These are phyloP conservation scores for Rhinopomastus cyanomelas DNA, from an alignment of 2,113 vertebrate species.

Conservation along the genomic window DNA sequence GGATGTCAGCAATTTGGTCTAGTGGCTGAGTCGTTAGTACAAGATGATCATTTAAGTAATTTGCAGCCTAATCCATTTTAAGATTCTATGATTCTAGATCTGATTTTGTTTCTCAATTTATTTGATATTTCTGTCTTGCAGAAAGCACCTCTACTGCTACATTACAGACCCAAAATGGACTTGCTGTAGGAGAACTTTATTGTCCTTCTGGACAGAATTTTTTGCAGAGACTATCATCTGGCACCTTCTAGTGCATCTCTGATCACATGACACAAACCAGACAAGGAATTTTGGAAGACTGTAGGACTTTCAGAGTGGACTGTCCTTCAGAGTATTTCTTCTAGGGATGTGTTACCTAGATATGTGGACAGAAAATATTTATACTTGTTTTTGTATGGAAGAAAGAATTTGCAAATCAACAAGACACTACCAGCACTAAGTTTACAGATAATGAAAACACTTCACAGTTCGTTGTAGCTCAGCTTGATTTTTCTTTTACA, in stretches of 20 bases:
- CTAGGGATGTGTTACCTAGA: constrained; percentile 57
- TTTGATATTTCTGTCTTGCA: constrained; percentile 70
- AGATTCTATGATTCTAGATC: not conserved
- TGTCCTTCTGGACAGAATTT: constrained; percentile 79
- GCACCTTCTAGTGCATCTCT: constrained; percentile 78
- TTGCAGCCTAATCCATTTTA: too few relatives aligned
- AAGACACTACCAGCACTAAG: constrained; percentile 91
- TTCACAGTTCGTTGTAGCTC: constrained; percentile 69
- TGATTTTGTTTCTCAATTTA: not conserved
- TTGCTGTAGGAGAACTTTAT: constrained; percentile 88
- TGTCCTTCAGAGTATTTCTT: constrained; percentile 43
- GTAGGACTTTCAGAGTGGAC: constrained; percentile 49
- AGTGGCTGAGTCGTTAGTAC: too few relatives aligned
- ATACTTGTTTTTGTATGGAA: constrained; percentile 91
- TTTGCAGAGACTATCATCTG: constrained; percentile 91
- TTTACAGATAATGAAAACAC: constrained; percentile 82
- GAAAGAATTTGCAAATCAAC: constrained; percentile 78
- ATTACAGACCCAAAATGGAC: constrained; percentile 99
- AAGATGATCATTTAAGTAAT: too few relatives aligned
- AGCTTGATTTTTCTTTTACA: constrained; percentile 53
- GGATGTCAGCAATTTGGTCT: too few relatives aligned
- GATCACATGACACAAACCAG: constrained; percentile 76
- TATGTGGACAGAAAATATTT: constrained; percentile 87
- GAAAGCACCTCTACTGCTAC: constrained; percentile 98
- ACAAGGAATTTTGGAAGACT: constrained; percentile 71